Evolutionary conservation across 2,888 invertebrate genomes (phyloP).

Genomic region (Eristalis tenax): DNA sequence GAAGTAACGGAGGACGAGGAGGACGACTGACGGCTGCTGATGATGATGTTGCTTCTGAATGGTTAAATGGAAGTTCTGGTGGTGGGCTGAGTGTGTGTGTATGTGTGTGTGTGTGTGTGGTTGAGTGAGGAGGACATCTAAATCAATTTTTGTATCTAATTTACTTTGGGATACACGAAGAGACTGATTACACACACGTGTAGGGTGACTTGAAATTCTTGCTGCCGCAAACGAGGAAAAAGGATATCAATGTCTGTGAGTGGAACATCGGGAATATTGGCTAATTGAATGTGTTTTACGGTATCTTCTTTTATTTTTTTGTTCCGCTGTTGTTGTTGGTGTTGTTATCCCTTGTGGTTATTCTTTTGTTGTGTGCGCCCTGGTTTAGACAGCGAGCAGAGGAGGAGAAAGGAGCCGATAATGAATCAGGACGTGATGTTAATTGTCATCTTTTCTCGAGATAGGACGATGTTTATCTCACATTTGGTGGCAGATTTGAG

Average conservation of each 20-base stretch:
- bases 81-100: neutral
- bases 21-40: constrained; percentile 50
- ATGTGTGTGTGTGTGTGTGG: neutral
- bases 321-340: neutral
- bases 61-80: constrained; percentile 34
- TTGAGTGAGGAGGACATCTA: constrained; percentile 20
- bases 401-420: constrained; percentile 32
- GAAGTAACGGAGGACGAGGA: constrained; percentile 6
- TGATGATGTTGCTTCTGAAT: constrained; percentile 62
- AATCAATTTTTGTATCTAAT: constrained; percentile 67
- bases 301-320: neutral
- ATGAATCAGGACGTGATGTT: constrained; percentile 61
- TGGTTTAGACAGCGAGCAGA: constrained; percentile 17
- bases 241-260: constrained; percentile 67
- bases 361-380: neutral
- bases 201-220: neutral
- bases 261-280: constrained; percentile 70
- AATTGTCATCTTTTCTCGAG: constrained; percentile 45
- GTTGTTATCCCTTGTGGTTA: neutral
- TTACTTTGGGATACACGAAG: constrained; percentile 42
- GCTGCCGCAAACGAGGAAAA: constrained; percentile 2
- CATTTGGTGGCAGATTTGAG: constrained; percentile 28
- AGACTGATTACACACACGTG: constrained; percentile 9
- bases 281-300: constrained; percentile 70
- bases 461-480: constrained; percentile 2